These are phyloP conservation scores for Eupithecia centaureata DNA, from an alignment of 2,888 invertebrate species.

Conservation along the genomic window DNA sequence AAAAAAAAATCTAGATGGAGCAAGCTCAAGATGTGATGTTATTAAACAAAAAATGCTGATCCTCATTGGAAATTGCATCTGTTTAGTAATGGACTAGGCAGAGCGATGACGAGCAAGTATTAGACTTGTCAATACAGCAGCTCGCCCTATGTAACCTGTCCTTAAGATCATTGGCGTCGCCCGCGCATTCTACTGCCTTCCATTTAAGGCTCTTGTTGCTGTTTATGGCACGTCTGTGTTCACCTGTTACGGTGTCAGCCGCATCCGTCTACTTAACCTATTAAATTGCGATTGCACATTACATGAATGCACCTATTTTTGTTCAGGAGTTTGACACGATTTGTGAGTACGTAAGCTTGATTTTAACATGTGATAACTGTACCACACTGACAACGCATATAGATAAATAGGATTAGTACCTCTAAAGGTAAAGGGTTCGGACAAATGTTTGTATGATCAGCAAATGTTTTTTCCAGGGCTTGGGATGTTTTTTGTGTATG, in stretches of 20 bases:
- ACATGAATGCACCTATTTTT: conserved; percentile 2
- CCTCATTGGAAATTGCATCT: not conserved
- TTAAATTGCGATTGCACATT: conserved; percentile 55
- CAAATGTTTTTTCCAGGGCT: no score
- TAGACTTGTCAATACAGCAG: not conserved
- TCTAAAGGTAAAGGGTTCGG: no score
- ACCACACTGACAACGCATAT: not conserved
- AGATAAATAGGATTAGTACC: not conserved
- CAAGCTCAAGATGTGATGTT: not conserved
- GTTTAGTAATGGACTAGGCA: not conserved
- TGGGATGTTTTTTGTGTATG: no score
- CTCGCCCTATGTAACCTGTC: conserved; percentile 8
- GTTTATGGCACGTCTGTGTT: conserved; percentile 59
- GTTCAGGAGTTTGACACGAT: not conserved
- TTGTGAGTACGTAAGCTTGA: not conserved
- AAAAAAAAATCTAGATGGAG: not conserved
- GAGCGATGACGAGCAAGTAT: not conserved
- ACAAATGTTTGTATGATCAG: no score
- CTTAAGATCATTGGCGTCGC: conserved; percentile 50
- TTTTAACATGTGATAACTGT: not conserved
- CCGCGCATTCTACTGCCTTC: conserved; percentile 72
- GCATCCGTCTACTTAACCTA: conserved; percentile 66
- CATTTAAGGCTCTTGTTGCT: conserved; percentile 67
- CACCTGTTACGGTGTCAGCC: conserved; percentile 59
- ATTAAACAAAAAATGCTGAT: not conserved